phyloP scores from a whole-genome alignment of 2,113 vertebrate genomes.

The Pagrus major region DNA sequence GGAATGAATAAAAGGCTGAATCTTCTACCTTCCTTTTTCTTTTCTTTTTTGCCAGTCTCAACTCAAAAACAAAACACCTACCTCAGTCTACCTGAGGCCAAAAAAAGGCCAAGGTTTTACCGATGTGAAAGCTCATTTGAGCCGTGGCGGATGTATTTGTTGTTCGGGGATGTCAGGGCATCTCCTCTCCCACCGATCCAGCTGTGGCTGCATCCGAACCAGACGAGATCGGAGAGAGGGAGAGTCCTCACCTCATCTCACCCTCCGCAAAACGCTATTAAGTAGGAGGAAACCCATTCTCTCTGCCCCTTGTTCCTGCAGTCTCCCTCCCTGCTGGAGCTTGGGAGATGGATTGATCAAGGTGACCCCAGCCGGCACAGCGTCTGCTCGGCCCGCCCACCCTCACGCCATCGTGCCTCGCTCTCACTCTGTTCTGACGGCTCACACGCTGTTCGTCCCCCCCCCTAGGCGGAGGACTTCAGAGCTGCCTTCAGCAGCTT shows the following conservation, averaged over 20 bases:
- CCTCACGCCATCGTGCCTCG: slow-evolving; percentile 27
- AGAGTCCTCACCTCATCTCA: slow-evolving; percentile 44
- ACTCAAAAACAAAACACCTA: background rate
- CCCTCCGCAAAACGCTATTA: slow-evolving; percentile 42
- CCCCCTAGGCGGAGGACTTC: slow-evolving; percentile 11
- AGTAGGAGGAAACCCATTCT: background rate
- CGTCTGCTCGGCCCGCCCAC: background rate
- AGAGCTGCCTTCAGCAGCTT: slow-evolving; percentile 33
- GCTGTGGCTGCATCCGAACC: slow-evolving; percentile 6
- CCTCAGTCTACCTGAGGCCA: background rate
- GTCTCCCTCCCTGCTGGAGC: slow-evolving; percentile 35
- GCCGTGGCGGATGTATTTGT: slow-evolving; percentile 2
- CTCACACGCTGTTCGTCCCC: background rate
- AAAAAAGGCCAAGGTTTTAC: too few species aligned
- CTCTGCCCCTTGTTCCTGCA: background rate
- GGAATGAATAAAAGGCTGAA: background rate
- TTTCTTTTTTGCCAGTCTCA: background rate
- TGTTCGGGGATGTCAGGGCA: slow-evolving; percentile 8
- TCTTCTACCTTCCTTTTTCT: background rate
- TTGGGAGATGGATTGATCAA: slow-evolving; percentile 62
- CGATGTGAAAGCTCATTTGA: slow-evolving; percentile 13
- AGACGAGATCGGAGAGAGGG: slow-evolving; percentile 14
- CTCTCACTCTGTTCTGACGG: slow-evolving; percentile 37
- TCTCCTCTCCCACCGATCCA: slow-evolving; percentile 8
- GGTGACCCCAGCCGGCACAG: slow-evolving; percentile 49